phyloP scores from a whole-genome alignment of 2,113 vertebrate genomes.

The Psittacara wagleri region DNA sequence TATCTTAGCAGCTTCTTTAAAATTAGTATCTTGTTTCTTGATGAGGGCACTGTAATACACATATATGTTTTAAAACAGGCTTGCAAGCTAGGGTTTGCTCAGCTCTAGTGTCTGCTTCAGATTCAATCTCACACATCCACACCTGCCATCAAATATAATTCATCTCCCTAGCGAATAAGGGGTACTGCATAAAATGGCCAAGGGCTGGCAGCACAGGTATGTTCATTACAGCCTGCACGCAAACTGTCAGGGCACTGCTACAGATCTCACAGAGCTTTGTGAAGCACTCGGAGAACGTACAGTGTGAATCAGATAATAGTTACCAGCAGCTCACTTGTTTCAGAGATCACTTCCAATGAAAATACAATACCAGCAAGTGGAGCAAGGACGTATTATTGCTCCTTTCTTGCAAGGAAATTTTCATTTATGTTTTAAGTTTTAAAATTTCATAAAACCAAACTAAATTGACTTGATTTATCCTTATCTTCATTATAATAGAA shows the following conservation, averaged over 20 bases:
- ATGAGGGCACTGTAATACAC: neutral
- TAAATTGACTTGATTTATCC: neutral
- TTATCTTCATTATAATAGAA: neutral
- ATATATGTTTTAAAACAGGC: neutral
- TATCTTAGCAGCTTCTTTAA: conserved; percentile 20
- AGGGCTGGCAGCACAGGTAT: neutral
- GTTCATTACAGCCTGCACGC: neutral
- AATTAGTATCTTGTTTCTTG: neutral
- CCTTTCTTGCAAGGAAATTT: neutral
- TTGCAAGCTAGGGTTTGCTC: conserved; percentile 43
- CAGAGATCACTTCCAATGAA: neutral
- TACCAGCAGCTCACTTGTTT: neutral
- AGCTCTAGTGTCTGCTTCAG: neutral
- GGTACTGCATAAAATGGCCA: neutral
- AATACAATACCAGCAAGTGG: rapidly evolving
- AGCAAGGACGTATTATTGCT: neutral
- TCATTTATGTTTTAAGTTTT: neutral
- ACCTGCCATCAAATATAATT: neutral
- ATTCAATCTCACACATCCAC: neutral
- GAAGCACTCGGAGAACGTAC: neutral
- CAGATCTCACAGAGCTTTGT: neutral
- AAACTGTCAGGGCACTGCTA: neutral
- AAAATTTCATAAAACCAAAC: neutral
- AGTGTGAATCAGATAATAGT: rapidly evolving
- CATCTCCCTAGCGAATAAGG: neutral